Percentiles rank a stretch among this genome's conserved stretches.
Conservation (phyloP, 2,888 invertebrate genomes). For the Meganola albula region DNA sequence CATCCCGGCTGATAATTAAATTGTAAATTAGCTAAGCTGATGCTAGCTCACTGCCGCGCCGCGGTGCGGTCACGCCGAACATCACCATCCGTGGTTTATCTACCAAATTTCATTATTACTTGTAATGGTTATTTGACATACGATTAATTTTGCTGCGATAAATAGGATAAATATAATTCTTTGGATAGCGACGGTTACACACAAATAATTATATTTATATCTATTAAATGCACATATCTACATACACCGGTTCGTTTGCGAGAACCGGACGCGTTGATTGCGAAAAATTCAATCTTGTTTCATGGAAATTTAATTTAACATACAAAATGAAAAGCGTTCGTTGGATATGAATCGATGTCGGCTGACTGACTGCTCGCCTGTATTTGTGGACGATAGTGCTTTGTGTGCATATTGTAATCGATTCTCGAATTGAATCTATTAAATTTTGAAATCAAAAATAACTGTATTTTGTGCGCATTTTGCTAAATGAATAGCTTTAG, state of each 20-base stretch:
- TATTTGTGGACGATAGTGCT: slow-evolving; percentile 69
- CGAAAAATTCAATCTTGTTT: slow-evolving; percentile 78
- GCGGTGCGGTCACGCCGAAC: slow-evolving; percentile 25
- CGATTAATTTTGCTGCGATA: too few relatives aligned
- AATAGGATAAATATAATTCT: too few relatives aligned
- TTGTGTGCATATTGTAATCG: slow-evolving; percentile 75
- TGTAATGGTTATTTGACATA: slow-evolving; percentile 1
- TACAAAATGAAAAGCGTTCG: slow-evolving; percentile 75
- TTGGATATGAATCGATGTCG: slow-evolving; percentile 72
- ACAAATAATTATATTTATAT: too few relatives aligned
- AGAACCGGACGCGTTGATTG: slow-evolving; percentile 65
- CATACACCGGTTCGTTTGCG: slow-evolving; percentile 45
- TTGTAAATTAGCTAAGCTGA: slow-evolving; percentile 76
- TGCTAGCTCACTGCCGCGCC: slow-evolving; percentile 53
- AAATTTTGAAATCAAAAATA: slow-evolving; percentile 62
- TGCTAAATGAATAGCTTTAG: too few relatives aligned
- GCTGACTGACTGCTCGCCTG: slow-evolving; percentile 67
- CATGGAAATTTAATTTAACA: slow-evolving; percentile 78
- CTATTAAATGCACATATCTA: too few relatives aligned
- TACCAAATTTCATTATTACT: slow-evolving; percentile 23
- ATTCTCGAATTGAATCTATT: slow-evolving; percentile 71
- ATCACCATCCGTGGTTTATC: slow-evolving; percentile 29
- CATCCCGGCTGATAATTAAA: slow-evolving; percentile 75
- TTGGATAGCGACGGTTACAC: too few relatives aligned
- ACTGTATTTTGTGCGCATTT: slow-evolving; percentile 11